phyloP scores from a whole-genome alignment of 2,888 invertebrate genomes.

The Metacarcinus magister region DNA sequence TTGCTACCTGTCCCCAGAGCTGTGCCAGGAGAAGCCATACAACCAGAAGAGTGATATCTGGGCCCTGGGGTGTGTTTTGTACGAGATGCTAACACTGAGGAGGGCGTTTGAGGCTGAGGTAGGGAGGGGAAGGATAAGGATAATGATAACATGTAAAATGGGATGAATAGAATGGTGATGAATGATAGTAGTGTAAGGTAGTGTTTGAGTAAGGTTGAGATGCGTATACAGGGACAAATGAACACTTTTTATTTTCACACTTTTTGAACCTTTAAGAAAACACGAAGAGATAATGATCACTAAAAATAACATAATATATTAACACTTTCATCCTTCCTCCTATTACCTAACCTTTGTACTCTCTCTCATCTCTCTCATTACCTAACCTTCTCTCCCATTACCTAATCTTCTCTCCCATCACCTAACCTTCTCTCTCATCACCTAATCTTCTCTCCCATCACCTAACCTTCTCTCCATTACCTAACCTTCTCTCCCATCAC shows the following conservation, averaged over 20 bases:
- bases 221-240: neutral
- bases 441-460: too few species aligned
- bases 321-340: too few species aligned
- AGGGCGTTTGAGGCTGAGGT: slow-evolving; percentile 89
- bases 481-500: too few species aligned
- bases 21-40: slow-evolving; percentile 91
- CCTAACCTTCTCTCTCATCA: too few species aligned
- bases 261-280: neutral
- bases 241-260: neutral
- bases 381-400: too few species aligned
- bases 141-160: too few species aligned
- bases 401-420: too few species aligned
- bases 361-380: too few species aligned
- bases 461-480: too few species aligned
- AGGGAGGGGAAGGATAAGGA: neutral
- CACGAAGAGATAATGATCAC: neutral
- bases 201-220: neutral
- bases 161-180: too few species aligned
- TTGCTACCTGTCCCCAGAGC: slow-evolving; percentile 93
- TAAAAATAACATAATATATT: neutral
- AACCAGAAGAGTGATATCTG: slow-evolving; percentile 93
- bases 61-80: slow-evolving; percentile 93
- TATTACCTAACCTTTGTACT: too few species aligned
- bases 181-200: neutral
- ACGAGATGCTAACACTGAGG: slow-evolving; percentile 91